phyloP scores from a whole-genome alignment of 1,140 invertebrate genomes.

The Tetramorium parvispinum region DNA sequence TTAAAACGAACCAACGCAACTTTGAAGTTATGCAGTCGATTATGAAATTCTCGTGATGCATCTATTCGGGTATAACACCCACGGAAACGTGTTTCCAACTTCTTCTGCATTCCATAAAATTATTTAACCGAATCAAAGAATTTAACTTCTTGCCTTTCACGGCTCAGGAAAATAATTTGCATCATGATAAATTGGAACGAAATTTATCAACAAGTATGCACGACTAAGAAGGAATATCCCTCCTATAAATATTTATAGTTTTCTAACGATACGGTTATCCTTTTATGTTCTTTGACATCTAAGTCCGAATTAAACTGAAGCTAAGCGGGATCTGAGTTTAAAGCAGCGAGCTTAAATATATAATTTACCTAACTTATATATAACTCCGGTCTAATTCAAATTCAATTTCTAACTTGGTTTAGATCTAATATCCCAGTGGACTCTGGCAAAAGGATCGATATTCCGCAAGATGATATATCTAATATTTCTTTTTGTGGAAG shows the following conservation, averaged over 20 bases:
- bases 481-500: neutral
- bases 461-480: neutral
- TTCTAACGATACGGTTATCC: neutral
- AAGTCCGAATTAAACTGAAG: slow-evolving; percentile 12
- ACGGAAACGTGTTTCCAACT: slow-evolving; percentile 45
- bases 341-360: slow-evolving; percentile 36
- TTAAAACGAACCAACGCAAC: slow-evolving; percentile 40
- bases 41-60: slow-evolving; percentile 60
- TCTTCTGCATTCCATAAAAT: slow-evolving; percentile 49
- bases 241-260: neutral
- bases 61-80: slow-evolving; percentile 54
- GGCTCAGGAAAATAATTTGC: neutral
- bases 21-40: slow-evolving; percentile 61
- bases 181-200: slow-evolving; percentile 15
- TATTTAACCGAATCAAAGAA: slow-evolving; percentile 58
- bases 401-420: slow-evolving; percentile 32
- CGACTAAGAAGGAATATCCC: neutral
- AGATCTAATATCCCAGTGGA: slow-evolving; percentile 16
- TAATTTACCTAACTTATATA: slow-evolving; percentile 41
- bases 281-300: neutral
- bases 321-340: neutral
- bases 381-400: slow-evolving; percentile 45
- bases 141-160: slow-evolving; percentile 22
- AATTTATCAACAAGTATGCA: slow-evolving; percentile 24
- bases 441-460: neutral